Evolutionary conservation across 2,797 vertebrate species (phyloP).

Genomic region (Delichon dasypus): DNA sequence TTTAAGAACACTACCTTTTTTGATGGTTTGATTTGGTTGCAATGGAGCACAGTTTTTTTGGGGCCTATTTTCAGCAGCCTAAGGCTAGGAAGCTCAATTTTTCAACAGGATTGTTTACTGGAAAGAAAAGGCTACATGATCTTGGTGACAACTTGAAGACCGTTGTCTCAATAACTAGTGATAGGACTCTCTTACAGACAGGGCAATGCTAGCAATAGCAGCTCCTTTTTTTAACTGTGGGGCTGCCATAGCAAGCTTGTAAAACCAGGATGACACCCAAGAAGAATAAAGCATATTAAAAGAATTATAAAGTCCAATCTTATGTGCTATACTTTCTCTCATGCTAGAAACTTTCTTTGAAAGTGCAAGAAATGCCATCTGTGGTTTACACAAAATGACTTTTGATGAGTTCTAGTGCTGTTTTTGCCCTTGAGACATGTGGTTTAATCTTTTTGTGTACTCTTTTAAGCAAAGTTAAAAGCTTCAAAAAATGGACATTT

Average conservation of each 20-base stretch:
- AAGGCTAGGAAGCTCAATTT: conserved; percentile 44
- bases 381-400: not conserved
- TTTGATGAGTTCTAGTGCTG: not conserved
- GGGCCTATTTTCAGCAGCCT: conserved; percentile 50
- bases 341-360: not conserved
- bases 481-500: not conserved
- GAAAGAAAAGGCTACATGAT: conserved; percentile 26
- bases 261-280: not conserved
- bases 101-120: conserved; percentile 44
- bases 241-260: not conserved
- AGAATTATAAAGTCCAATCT: not conserved
- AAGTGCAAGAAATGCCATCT: not conserved
- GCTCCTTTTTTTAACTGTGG: not conserved
- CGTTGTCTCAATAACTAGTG: conserved; percentile 24
- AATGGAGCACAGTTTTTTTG: not conserved
- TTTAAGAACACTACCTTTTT: not conserved
- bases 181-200: conserved; percentile 16
- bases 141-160: conserved; percentile 59
- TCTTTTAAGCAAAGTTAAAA: not conserved
- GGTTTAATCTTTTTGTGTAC: not conserved
- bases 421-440: not conserved
- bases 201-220: not conserved
- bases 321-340: not conserved
- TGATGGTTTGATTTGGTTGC: not conserved
- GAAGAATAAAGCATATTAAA: not conserved